Evolutionary conservation across 1,140 invertebrate species (phyloP).

Genomic region (Bradysia coprophila): DNA sequence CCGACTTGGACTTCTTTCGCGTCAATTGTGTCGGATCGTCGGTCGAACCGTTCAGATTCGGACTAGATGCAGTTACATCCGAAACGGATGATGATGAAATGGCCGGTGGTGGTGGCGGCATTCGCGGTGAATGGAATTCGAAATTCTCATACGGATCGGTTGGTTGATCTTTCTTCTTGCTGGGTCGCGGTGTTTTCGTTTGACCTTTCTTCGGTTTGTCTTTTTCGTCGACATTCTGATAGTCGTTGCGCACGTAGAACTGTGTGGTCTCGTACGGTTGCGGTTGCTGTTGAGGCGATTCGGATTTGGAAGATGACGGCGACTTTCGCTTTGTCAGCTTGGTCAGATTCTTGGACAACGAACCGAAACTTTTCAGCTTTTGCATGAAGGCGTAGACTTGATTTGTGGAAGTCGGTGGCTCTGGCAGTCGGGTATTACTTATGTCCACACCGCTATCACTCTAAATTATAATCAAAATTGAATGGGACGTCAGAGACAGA

Average conservation of each 20-base stretch:
- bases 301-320: slow-evolving; percentile 3
- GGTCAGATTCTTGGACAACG: slow-evolving; percentile 31
- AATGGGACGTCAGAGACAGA: slow-evolving; percentile 1
- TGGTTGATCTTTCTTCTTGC: neutral
- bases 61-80: slow-evolving; percentile 6
- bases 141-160: slow-evolving; percentile 13
- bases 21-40: slow-evolving; percentile 10
- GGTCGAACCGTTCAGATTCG: slow-evolving; percentile 6
- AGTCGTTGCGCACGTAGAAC: slow-evolving; percentile 20
- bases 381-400: slow-evolving; percentile 29
- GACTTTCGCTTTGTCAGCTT: slow-evolving; percentile 9
- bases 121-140: slow-evolving; percentile 7
- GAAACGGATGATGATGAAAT: neutral
- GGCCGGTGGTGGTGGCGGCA: neutral
- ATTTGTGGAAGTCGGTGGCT: slow-evolving; percentile 29
- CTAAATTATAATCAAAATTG: slow-evolving; percentile 8
- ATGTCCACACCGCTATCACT: slow-evolving; percentile 29
- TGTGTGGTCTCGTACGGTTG: slow-evolving; percentile 19
- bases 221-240: slow-evolving; percentile 4
- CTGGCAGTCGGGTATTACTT: slow-evolving; percentile 31
- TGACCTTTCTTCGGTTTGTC: neutral
- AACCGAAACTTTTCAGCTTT: slow-evolving; percentile 36
- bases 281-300: neutral
- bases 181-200: slow-evolving; percentile 1
- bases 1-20: slow-evolving; percentile 26